phyloP scores from a whole-genome alignment of 2,113 vertebrate species.

The Laticauda colubrina region DNA sequence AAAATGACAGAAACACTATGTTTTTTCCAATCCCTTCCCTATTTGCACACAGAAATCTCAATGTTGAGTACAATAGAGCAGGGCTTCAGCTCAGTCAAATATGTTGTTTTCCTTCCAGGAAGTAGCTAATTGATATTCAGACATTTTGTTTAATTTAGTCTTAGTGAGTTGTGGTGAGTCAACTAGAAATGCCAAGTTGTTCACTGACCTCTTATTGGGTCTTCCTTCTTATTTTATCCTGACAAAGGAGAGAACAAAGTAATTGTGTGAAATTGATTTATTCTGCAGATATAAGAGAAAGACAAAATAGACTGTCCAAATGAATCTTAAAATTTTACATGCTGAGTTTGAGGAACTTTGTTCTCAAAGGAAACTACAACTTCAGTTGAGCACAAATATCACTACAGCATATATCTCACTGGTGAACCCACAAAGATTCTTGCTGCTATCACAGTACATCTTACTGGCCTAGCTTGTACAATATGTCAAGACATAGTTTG shows the following conservation, averaged over 20 bases:
- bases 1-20: not conserved
- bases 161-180: not conserved
- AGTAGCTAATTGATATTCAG: not conserved
- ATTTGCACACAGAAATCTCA: not conserved
- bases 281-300: not conserved
- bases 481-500: not conserved
- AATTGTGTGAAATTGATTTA: not conserved
- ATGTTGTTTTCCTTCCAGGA: not conserved
- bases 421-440: not conserved
- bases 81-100: not conserved
- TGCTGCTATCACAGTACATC: not conserved
- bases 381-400: not conserved
- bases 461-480: not conserved
- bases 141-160: not conserved
- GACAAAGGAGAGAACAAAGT: not conserved
- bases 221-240: not conserved
- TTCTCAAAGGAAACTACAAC: not conserved
- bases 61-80: not conserved
- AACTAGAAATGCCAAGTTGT: not conserved
- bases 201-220: not conserved
- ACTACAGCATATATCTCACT: not conserved
- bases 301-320: not conserved
- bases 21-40: not conserved
- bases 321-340: not conserved
- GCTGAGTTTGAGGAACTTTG: not conserved